Base-by-base conservation (phyloP, 1,140 invertebrate species). In the Heterodera schachtii region DNA sequence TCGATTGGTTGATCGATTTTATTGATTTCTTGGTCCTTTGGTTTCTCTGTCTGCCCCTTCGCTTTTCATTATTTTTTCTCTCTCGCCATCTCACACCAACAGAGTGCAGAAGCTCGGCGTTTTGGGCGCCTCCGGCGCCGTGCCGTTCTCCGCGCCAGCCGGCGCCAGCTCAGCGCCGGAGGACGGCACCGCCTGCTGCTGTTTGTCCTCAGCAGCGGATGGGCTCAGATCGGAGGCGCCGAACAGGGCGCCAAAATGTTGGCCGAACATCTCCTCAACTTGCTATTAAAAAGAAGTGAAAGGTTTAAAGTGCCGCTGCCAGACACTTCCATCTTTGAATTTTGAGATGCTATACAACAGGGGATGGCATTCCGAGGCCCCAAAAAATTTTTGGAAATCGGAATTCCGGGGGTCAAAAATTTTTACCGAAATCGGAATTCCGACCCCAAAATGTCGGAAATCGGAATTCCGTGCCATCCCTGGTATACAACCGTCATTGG, bases 21-120 rank as follows among this genome's bases (percentile, higher is more conserved):
- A 31, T 31, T 31, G 31, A 31, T 31, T 31, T 31, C 31, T 31
- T 31, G 0, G 31, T 31, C 31, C 31, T 31, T 31, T 31, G 31
- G 31, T 31, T 31, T 31, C 31, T 31, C 31, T 31, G 31, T 31
- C 31, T 31, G 31, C 31, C 31, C 31, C 1, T 31, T 31, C 31
- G 31, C 31, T 31, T 31, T 31, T 31, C 31, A n/a, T 31, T 31
- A 0, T 1, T 31, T 31, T 31, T 31, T 31, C 31, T 31, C 31
- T 31, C 31, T 31, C 31, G 31, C 31, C 31, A 19, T 57, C 31
- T 86, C 80, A 86, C 19, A 86, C 82, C 43, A 85, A 73, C 67
- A 85, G 73, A n/a, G 84, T 85, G 85, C 84, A 85, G 67, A 85
- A 87, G 67, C 77, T 80, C 16, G 84, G 84, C 44, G 84, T 82